Conservation (phyloP, 2,888 invertebrate genomes). For the Zygogramma bicolorata region DNA sequence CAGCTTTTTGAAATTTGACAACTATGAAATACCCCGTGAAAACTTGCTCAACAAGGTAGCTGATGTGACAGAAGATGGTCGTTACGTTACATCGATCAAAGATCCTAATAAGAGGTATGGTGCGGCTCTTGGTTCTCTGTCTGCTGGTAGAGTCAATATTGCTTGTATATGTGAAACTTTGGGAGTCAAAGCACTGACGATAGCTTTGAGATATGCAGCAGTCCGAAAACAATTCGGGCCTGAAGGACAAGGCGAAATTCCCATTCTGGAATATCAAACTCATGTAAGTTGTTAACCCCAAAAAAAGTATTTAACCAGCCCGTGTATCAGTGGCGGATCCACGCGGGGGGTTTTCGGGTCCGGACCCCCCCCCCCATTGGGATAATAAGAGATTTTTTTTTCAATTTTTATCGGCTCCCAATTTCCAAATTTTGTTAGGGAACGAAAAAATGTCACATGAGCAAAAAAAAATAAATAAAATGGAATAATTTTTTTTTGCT, state of each 20-base stretch:
- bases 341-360: too few relatives aligned
- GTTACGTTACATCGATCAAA: slow-evolving; percentile 83
- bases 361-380: too few relatives aligned
- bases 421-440: too few relatives aligned
- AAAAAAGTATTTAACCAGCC: too few relatives aligned
- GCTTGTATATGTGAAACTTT: slow-evolving; percentile 73
- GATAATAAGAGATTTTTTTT: too few relatives aligned
- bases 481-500: too few relatives aligned
- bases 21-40: slow-evolving; percentile 84
- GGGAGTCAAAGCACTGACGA: slow-evolving; percentile 80
- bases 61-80: slow-evolving; percentile 87
- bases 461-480: too few relatives aligned
- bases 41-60: slow-evolving; percentile 87
- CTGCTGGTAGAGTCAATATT: slow-evolving; percentile 85
- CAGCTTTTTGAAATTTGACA: slow-evolving; percentile 81
- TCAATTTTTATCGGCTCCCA: too few relatives aligned
- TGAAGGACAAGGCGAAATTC: slow-evolving; percentile 77
- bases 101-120: slow-evolving; percentile 89
- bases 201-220: slow-evolving; percentile 89
- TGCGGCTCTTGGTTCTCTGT: slow-evolving; percentile 85
- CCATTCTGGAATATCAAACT: slow-evolving; percentile 92
- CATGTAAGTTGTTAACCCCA: slow-evolving; percentile 73
- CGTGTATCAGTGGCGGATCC: too few relatives aligned
- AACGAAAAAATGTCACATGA: too few relatives aligned
- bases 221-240: slow-evolving; percentile 91